Evolutionary conservation across 2,797 vertebrate species (phyloP).

Genomic region (Microchirus variegatus): DNA sequence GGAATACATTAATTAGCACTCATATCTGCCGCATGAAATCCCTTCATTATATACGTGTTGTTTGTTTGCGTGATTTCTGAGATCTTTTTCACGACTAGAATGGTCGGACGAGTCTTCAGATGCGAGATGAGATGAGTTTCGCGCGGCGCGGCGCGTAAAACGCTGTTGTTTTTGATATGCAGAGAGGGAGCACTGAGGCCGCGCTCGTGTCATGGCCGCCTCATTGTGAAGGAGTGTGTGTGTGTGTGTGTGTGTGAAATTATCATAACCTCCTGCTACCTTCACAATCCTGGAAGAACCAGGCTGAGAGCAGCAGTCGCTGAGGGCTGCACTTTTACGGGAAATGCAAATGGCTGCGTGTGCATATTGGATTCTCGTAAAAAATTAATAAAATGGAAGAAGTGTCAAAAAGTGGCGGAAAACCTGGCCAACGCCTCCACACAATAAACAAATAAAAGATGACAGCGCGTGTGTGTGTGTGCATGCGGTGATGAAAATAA

Average conservation of each 20-base stretch:
- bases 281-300: constrained; percentile 56
- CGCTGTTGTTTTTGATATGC: constrained; percentile 87
- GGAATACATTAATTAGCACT: constrained; percentile 82
- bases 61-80: constrained; percentile 45
- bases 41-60: constrained; percentile 53
- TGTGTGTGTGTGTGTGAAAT: constrained; percentile 57
- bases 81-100: constrained; percentile 55
- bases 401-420: constrained; percentile 24
- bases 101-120: constrained; percentile 88
- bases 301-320: constrained; percentile 49
- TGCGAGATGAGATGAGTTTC: constrained; percentile 85
- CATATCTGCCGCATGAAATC: constrained; percentile 59
- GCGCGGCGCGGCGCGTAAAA: constrained; percentile 83
- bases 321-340: constrained; percentile 88
- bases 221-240: constrained; percentile 58
- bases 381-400: constrained; percentile 57
- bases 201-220: constrained; percentile 22
- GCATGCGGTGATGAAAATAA: constrained; percentile 26
- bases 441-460: constrained; percentile 48
- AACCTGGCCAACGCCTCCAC: constrained; percentile 18
- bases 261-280: constrained; percentile 60
- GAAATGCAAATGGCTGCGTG: constrained; percentile 89
- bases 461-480: constrained; percentile 12
- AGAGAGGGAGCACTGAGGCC: constrained; percentile 64
- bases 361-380: constrained; percentile 89